phyloP scores from a whole-genome alignment of 2,888 invertebrate species.

The Clivina fossor region DNA sequence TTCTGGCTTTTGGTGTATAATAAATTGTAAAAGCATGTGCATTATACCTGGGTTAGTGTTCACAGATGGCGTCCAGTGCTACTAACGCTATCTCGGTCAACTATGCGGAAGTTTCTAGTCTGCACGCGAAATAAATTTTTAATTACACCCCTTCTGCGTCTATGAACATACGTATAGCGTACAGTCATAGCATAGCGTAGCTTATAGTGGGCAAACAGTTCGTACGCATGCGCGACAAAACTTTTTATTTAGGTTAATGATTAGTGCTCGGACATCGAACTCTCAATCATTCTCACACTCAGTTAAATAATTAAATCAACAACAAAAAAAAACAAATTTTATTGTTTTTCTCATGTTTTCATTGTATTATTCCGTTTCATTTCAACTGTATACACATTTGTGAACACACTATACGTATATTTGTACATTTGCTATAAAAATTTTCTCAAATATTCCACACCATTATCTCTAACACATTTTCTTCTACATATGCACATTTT shows the following conservation, averaged over 20 bases:
- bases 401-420: too few relatives aligned
- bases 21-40: too few relatives aligned
- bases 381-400: too few relatives aligned
- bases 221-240: constrained; percentile 6
- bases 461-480: too few relatives aligned
- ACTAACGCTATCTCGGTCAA: too few relatives aligned
- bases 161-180: background rate
- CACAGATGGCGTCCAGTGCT: too few relatives aligned
- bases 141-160: constrained; percentile 12
- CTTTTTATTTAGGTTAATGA: constrained; percentile 25
- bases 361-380: too few relatives aligned
- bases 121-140: constrained; percentile 17
- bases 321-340: constrained; percentile 2
- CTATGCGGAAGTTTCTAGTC: background rate
- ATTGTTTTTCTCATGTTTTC: background rate
- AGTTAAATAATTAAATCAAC: constrained; percentile 15
- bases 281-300: constrained; percentile 18
- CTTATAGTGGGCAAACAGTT: constrained; percentile 8
- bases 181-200: background rate
- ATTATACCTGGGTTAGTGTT: too few relatives aligned
- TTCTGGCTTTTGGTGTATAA: too few relatives aligned
- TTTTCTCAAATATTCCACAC: too few relatives aligned
- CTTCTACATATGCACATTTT: too few relatives aligned
- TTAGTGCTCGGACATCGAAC: constrained; percentile 13
- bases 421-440: too few relatives aligned